Percentiles rank a stretch among this genome's conserved stretches.
Evolutionary conservation across 2,113 vertebrate genomes (phyloP).

Genomic region (Crotalus viridis): DNA sequence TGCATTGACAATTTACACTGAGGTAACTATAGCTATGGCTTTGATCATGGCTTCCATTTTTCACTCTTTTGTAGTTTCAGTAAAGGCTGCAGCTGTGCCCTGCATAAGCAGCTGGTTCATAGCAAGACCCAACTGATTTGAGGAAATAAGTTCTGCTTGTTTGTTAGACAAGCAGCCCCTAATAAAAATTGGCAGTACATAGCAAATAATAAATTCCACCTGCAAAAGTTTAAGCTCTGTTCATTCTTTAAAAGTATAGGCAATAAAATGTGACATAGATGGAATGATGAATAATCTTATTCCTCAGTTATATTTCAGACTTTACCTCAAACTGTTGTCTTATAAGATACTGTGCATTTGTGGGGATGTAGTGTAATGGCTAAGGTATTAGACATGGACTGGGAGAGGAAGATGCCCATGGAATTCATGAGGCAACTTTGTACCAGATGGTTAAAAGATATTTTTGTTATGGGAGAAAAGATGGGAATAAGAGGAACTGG

Average conservation of each 20-base stretch:
- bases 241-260: not conserved
- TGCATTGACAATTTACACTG: not conserved
- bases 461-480: not conserved
- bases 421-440: not conserved
- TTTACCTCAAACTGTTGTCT: not conserved
- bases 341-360: not conserved
- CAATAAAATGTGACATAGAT: not conserved
- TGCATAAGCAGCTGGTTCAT: not conserved
- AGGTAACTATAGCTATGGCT: not conserved
- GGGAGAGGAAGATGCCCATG: not conserved
- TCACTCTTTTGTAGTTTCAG: not conserved
- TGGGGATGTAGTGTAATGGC: not conserved
- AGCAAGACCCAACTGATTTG: not conserved
- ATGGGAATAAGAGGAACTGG: not conserved
- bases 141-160: not conserved
- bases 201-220: conserved; percentile 12
- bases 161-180: not conserved
- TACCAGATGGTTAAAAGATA: not conserved
- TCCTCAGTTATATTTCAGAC: not conserved
- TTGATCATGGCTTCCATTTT: not conserved
- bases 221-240: not conserved
- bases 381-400: not conserved
- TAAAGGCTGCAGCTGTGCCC: not conserved
- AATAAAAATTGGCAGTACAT: not conserved
- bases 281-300: not conserved